phyloP scores from a whole-genome alignment of 2,888 invertebrate genomes.

The Alcis repandata region DNA sequence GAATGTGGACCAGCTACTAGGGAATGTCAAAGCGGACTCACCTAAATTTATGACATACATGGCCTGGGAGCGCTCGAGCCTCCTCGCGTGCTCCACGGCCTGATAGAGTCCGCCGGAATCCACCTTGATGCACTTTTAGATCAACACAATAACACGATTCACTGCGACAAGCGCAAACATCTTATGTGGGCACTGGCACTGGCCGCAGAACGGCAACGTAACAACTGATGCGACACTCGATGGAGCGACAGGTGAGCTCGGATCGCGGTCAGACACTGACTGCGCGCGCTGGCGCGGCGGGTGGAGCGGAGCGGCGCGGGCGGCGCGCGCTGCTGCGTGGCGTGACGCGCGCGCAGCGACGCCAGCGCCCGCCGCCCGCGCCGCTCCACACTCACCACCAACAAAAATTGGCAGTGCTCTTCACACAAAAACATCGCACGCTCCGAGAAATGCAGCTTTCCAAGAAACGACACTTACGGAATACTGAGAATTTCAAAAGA shows the following conservation, averaged over 20 bases:
- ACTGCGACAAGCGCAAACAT: constrained; percentile 80
- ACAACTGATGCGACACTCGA: constrained; percentile 58
- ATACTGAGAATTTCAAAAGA: constrained; percentile 46
- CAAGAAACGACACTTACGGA: constrained; percentile 55
- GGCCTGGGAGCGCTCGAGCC: constrained; percentile 85
- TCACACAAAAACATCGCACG: constrained; percentile 52
- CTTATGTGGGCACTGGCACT: constrained; percentile 75
- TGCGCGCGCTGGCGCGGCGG: constrained; percentile 45
- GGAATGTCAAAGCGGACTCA: constrained; percentile 77
- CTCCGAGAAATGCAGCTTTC: constrained; percentile 61
- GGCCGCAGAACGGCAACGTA: constrained; percentile 65
- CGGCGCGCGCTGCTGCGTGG: constrained; percentile 40
- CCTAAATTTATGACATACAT: constrained; percentile 87
- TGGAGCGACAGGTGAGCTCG: constrained; percentile 68
- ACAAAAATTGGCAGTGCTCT: constrained; percentile 68
- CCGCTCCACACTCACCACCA: constrained; percentile 51
- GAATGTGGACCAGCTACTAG: constrained; percentile 68
- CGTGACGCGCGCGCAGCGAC: constrained; percentile 41
- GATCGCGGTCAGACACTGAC: constrained; percentile 76
- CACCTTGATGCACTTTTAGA: constrained; percentile 80
- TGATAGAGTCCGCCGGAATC: constrained; percentile 84
- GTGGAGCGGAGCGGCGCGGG: constrained; percentile 46
- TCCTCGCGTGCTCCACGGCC: constrained; percentile 84
- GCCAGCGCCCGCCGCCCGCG: constrained; percentile 48
- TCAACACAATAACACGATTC: constrained; percentile 77